Conservation (phyloP, 23 tunicate genomes). For the Styela clava region DNA sequence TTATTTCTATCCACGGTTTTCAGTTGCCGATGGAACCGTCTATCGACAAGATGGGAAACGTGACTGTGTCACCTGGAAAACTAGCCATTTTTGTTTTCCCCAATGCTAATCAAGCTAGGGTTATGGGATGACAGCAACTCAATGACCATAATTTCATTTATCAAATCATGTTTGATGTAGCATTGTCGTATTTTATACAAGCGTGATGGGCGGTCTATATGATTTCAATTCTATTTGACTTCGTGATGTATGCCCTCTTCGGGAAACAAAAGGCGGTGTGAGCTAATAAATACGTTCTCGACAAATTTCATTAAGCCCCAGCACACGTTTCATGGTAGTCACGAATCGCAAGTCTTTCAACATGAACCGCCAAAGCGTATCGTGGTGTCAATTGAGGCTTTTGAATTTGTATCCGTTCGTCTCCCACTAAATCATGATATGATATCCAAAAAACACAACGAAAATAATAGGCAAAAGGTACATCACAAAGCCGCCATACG, state of each 20-base stretch:
- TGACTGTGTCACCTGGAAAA: neutral
- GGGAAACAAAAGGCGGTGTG: neutral
- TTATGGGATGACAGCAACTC: too few species aligned
- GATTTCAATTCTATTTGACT: neutral
- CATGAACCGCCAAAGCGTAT: neutral
- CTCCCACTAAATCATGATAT: too few species aligned
- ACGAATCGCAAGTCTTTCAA: neutral
- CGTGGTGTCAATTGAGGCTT: neutral
- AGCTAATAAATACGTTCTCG: neutral
- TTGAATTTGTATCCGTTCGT: neutral
- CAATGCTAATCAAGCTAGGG: too few species aligned
- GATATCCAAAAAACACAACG: too few species aligned
- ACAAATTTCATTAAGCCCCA: neutral
- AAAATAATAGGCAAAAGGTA: too few species aligned
- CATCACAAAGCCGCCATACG: too few species aligned
- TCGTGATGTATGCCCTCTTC: neutral
- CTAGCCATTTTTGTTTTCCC: too few species aligned
- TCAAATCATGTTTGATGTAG: too few species aligned
- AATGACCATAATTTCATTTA: too few species aligned
- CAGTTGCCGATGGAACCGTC: neutral
- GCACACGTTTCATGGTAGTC: neutral
- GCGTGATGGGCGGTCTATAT: too few species aligned
- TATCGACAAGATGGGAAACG: neutral
- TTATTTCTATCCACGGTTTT: neutral
- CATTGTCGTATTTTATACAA: too few species aligned